Percentiles rank a stretch among this genome's conserved stretches.
These are phyloP conservation scores for Halcyon leucocephala DNA, from an alignment of 2,797 vertebrate genomes.

Conservation along the genomic window DNA sequence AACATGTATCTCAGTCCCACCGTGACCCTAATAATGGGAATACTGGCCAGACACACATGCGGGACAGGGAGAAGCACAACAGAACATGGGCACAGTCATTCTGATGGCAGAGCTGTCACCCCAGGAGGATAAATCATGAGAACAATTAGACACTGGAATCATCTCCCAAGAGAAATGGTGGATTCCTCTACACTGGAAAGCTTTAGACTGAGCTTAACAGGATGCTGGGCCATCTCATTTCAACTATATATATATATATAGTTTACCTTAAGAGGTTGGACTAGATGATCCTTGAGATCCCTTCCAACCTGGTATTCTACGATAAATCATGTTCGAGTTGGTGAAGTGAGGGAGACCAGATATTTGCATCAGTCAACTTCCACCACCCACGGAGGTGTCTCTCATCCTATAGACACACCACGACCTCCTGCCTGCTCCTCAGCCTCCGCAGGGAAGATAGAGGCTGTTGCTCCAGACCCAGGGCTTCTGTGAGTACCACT, in stretches of 20 bases:
- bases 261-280: no score
- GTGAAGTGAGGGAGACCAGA: not conserved
- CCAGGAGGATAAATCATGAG: not conserved
- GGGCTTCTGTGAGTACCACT: fast-evolving
- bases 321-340: not conserved
- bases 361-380: not conserved
- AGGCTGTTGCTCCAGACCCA: not conserved
- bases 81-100: not conserved
- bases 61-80: not conserved
- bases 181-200: no score
- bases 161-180: no score
- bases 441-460: fast-evolving
- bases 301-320: no score
- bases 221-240: no score
- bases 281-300: no score
- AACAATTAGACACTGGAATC: no score
- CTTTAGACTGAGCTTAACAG: no score
- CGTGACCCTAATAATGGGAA: not conserved
- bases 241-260: no score
- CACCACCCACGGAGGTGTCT: not conserved
- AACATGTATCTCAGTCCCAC: not conserved
- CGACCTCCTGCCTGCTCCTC: not conserved
- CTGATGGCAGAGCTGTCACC: not conserved
- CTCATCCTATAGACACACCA: not conserved
- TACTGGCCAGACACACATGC: not conserved